A percentile compares a stretch with the other conserved stretches of the same genome.
Conservation (phyloP, 53 echinoderm and acorn worm genomes). For the Patiria pectinifera region DNA sequence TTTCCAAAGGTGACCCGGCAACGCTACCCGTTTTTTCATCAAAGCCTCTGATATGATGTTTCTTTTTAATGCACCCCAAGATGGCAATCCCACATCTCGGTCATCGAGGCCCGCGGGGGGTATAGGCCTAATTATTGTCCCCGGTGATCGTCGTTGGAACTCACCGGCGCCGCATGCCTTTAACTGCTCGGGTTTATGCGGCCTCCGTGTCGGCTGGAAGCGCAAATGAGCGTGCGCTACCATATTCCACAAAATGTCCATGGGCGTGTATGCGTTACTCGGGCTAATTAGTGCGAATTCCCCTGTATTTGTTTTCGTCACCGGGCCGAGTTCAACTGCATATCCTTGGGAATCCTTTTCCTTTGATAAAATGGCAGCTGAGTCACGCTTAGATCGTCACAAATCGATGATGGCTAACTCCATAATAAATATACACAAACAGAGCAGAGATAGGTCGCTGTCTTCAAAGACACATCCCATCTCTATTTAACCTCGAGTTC, state of each 20-base stretch:
- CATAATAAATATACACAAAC: background rate
- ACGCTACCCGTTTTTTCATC: background rate
- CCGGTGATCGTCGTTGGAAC: background rate
- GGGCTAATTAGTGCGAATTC: background rate
- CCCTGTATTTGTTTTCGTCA: background rate
- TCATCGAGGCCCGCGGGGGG: background rate
- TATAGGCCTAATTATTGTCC: background rate
- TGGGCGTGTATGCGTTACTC: background rate
- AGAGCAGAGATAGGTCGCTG: background rate
- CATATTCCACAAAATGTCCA: background rate
- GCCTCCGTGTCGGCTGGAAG: background rate
- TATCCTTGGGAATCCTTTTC: background rate
- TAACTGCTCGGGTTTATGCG: background rate
- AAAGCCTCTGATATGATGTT: background rate
- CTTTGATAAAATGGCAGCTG: background rate
- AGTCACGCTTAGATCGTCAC: background rate
- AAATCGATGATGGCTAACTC: background rate
- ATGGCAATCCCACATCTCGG: background rate
- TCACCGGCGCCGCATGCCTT: background rate
- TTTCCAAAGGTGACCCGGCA: background rate
- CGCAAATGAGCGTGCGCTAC: background rate
- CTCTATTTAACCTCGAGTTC: background rate
- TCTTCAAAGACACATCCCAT: background rate
- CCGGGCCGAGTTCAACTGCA: background rate
- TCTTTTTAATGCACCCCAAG: background rate